phyloP scores from a whole-genome alignment of 2,797 vertebrate genomes.

The Carcharodon carcharias region DNA sequence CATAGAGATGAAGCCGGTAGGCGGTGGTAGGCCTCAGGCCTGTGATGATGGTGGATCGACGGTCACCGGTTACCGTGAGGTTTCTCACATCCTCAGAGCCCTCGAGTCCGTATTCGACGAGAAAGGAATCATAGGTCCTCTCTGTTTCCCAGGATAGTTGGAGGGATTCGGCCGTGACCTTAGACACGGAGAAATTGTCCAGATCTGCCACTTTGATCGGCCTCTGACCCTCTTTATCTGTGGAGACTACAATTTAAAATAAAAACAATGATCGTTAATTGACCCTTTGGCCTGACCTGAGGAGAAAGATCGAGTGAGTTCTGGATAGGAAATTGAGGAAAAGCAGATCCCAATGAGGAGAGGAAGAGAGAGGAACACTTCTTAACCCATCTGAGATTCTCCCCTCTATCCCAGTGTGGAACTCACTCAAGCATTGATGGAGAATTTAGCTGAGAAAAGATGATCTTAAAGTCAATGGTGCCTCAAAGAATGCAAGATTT shows the following conservation, averaged over 20 bases:
- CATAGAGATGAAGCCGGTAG: constrained; percentile 50
- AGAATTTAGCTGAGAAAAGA: background rate
- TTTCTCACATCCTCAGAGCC: background rate
- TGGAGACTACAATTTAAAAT: background rate
- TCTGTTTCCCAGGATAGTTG: constrained; percentile 47
- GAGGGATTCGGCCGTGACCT: constrained; percentile 43
- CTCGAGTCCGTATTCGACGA: constrained; percentile 47
- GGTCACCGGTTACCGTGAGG: constrained; percentile 42
- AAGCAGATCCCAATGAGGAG: background rate
- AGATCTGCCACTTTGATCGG: constrained; percentile 35
- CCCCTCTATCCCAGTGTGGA: background rate
- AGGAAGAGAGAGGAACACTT: background rate
- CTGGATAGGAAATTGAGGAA: background rate
- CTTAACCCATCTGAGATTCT: background rate
- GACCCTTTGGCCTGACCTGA: no score
- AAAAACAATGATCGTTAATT: background rate
- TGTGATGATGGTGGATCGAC: constrained; percentile 43
- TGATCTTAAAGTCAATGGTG: background rate
- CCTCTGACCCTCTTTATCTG: background rate
- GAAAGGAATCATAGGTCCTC: constrained; percentile 51
- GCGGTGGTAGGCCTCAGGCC: constrained; percentile 44
- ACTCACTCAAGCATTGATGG: background rate
- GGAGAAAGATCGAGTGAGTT: background rate
- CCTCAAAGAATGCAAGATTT: background rate
- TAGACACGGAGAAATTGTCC: constrained; percentile 40